Conservation (phyloP, 2,113 vertebrate species). For the Clarias batrachus region DNA sequence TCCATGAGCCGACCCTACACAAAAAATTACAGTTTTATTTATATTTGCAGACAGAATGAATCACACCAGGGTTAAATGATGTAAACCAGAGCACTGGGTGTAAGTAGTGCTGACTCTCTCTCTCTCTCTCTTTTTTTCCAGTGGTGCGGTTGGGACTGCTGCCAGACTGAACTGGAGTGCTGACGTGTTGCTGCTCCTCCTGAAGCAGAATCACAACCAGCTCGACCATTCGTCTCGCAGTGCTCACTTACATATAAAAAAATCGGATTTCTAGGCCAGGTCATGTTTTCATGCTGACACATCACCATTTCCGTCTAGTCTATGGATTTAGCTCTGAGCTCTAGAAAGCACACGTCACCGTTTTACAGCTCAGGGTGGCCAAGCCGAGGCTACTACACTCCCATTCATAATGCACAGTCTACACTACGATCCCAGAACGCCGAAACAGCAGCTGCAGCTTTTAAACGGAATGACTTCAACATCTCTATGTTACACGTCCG, state of each 20-base stretch:
- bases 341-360: conserved; percentile 31
- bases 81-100: neutral
- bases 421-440: neutral
- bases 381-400: neutral
- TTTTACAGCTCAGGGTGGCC: neutral
- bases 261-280: neutral
- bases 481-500: conserved; percentile 13
- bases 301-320: conserved; percentile 31
- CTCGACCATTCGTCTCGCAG: conserved; percentile 2
- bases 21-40: neutral
- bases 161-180: conserved; percentile 62
- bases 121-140: neutral
- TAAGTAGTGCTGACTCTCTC: too few species aligned
- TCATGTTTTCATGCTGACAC: conserved; percentile 41
- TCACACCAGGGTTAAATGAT: neutral
- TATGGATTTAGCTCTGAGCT: neutral
- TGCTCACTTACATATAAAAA: too few species aligned
- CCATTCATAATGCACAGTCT: conserved; percentile 15
- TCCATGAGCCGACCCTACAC: conserved; percentile 85
- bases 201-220: conserved; percentile 30
- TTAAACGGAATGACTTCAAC: neutral
- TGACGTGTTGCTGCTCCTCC: conserved; percentile 84
- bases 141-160: neutral
- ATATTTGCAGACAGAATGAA: neutral
- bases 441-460: neutral